phyloP scores from a whole-genome alignment of 2,797 vertebrate genomes.

The Falco cherrug region DNA sequence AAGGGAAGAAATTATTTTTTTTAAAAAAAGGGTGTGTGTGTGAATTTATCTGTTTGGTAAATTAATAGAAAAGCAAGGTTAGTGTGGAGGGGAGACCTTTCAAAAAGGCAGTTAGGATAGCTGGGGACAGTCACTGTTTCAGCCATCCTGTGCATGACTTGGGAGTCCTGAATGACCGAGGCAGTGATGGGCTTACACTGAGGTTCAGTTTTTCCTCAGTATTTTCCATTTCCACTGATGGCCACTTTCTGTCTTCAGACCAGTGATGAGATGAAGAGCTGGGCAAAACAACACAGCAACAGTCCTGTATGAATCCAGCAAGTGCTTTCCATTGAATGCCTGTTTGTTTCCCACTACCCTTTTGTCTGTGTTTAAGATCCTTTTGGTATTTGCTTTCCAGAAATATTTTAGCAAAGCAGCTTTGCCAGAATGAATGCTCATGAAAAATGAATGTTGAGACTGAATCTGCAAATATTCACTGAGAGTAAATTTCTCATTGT shows the following conservation, averaged over 20 bases:
- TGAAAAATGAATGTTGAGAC: slow-evolving; percentile 67
- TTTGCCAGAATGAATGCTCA: slow-evolving; percentile 32
- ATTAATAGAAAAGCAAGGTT: neutral
- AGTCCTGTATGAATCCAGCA: neutral
- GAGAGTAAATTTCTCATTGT: slow-evolving; percentile 62
- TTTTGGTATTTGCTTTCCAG: slow-evolving; percentile 38
- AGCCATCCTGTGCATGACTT: neutral
- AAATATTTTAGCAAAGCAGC: slow-evolving; percentile 35
- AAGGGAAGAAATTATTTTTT: neutral
- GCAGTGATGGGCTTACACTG: neutral
- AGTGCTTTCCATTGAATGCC: neutral
- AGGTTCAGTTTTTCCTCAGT: neutral
- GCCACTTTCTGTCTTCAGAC: neutral
- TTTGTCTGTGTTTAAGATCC: slow-evolving; percentile 26
- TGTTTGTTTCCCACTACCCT: neutral
- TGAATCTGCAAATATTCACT: slow-evolving; percentile 65
- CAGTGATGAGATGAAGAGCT: neutral
- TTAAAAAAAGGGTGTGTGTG: fast-evolving
- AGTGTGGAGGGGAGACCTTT: neutral
- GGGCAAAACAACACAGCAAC: neutral
- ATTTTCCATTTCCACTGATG: neutral
- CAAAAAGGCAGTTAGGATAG: neutral
- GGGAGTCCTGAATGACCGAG: neutral
- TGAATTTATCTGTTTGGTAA: neutral
- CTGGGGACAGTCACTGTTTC: neutral